Percentiles rank a stretch among this genome's conserved stretches.
These are phyloP conservation scores for Pimpla rufipes DNA, from an alignment of 2,888 invertebrate species.

Conservation along the genomic window DNA sequence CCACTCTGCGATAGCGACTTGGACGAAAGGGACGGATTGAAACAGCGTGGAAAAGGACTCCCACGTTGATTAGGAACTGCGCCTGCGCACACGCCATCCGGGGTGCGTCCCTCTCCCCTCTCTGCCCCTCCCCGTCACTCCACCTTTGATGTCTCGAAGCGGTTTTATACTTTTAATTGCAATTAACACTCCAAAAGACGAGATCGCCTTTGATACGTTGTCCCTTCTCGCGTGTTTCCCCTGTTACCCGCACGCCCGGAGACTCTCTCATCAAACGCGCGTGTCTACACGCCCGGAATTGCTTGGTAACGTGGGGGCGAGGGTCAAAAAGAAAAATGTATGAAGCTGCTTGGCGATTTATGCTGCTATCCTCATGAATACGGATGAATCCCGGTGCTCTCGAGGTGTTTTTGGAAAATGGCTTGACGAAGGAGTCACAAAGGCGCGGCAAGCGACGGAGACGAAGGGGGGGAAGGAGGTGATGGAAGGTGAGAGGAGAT, in stretches of 20 bases:
- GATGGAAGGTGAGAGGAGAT: conserved; percentile 10
- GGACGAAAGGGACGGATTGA: background rate
- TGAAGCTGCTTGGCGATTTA: conserved; percentile 47
- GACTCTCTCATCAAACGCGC: conserved; percentile 52
- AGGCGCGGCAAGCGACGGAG: conserved; percentile 26
- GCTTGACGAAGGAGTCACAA: conserved; percentile 62
- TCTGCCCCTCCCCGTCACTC: conserved; percentile 8
- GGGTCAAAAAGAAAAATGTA: conserved; percentile 26
- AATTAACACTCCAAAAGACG: conserved; percentile 70
- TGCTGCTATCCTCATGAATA: conserved; percentile 63
- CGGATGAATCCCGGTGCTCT: conserved; percentile 58
- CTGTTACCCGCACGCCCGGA: conserved; percentile 28
- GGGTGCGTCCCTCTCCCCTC: conserved; percentile 2
- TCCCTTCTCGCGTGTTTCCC: conserved; percentile 47
- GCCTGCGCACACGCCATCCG: conserved; percentile 38
- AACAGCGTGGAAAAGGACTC: background rate
- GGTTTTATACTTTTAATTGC: conserved; percentile 75
- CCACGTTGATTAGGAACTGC: conserved; percentile 52
- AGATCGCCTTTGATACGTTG: conserved; percentile 68
- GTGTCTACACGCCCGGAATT: conserved; percentile 44
- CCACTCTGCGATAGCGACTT: no score
- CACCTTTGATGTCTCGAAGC: conserved; percentile 69
- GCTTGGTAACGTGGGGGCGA: conserved; percentile 36
- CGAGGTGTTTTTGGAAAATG: conserved; percentile 62
- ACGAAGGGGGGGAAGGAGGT: background rate